Base-by-base conservation (phyloP, 2,113 vertebrate species). In the Ceyx melanurus region DNA sequence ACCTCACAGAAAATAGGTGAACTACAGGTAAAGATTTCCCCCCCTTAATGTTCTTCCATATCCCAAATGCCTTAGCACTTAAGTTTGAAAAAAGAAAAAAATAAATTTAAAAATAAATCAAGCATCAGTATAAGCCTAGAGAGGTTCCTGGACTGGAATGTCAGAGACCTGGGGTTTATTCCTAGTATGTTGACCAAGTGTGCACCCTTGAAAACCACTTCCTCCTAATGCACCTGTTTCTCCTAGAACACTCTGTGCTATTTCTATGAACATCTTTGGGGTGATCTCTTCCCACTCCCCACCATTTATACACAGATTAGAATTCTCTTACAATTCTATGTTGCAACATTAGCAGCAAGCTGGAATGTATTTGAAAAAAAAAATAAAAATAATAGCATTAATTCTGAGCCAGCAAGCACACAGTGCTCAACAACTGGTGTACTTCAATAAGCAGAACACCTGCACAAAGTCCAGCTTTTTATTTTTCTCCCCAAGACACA, bases 121-220 rank as follows among this genome's bases (percentile, higher is more conserved):
- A 82, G 76, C 42, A 73, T 19, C 58, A 65, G 28, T 6, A 26
- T 21, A 54, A 85, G 15, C 51, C 56, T 43, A 26, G 54, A 73
- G 78, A 73, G 37, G 31, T 53, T 91, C 68, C 77, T 79, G 86
- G 70, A 75, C 57, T 46, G 58, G 89, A 92, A 83, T 31, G 57
- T 15, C 31, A 82, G 53, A 74, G 35, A 70, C 33, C 10, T 48
- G 68, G 51, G 37, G 15, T 92, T 95, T 92, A 89, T 72, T 94
- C 73, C 80, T 73, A 90, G 77, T 66, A 87, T 73, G 93, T 56
- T 92, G 81, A 93, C 81, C 64, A 82, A 70, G 71, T 0, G 9
- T 25, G 29, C 70, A 81, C 53, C 89, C 91, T 80, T 87, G 78
- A 79, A 96, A 96, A 90, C 92, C 92, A 93, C 92, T 92, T 94